Percentiles rank a stretch among this genome's conserved stretches.
Conservation (phyloP, 2,797 vertebrate genomes). For the Sebastes steindachneri region DNA sequence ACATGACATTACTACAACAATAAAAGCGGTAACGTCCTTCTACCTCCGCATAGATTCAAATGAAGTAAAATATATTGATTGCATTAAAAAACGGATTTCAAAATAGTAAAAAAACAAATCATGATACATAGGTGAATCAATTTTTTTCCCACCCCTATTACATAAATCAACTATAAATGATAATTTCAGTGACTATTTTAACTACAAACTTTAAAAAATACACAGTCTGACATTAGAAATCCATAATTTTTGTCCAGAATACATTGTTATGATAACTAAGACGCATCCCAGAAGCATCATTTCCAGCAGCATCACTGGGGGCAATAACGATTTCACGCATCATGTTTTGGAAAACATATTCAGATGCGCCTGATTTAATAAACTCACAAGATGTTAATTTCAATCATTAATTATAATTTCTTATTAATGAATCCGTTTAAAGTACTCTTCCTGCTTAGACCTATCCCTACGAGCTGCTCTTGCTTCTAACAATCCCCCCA, state of each 20-base stretch:
- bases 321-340: constrained; percentile 39
- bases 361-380: constrained; percentile 28
- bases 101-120: no score
- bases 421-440: constrained; percentile 27
- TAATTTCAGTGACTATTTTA: background rate
- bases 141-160: no score
- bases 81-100: no score
- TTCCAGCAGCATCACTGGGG: constrained; percentile 20
- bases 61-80: no score
- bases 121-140: fast-evolving
- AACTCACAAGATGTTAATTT: constrained; percentile 31
- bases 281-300: background rate
- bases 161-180: background rate
- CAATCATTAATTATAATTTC: constrained; percentile 10
- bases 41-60: no score
- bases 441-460: background rate
- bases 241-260: background rate
- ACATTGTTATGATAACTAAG: constrained; percentile 3
- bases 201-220: background rate
- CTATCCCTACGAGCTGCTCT: background rate
- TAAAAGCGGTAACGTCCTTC: no score
- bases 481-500: background rate
- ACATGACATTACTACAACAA: no score
- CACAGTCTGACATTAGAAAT: background rate
- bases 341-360: constrained; percentile 43